A percentile compares a stretch with the other conserved stretches of the same genome.
phyloP scores from a whole-genome alignment of 2,113 vertebrate species.

The cat (Felis catus) region DNA sequence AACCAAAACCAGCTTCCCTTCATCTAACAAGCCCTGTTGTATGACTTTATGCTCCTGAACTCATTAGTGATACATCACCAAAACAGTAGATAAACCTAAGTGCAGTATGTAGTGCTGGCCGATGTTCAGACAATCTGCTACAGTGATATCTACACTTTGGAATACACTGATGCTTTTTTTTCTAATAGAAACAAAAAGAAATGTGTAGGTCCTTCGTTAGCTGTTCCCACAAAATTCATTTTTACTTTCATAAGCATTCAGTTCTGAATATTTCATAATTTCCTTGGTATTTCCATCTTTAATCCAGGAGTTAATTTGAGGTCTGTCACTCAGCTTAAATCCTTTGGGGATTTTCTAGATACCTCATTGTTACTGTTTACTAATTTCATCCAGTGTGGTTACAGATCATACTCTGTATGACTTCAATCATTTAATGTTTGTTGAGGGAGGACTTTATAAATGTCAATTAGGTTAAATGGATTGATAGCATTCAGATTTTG shows the following conservation, averaged over 20 bases:
- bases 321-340: background rate
- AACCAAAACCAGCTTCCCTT: background rate
- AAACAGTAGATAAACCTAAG: background rate
- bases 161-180: background rate
- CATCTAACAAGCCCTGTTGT: background rate
- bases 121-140: background rate
- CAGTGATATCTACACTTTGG: background rate
- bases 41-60: background rate
- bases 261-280: background rate
- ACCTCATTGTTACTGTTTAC: background rate
- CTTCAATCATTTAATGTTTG: background rate
- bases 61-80: background rate
- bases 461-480: background rate
- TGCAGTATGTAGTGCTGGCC: background rate
- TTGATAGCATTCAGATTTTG: background rate
- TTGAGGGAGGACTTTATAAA: background rate
- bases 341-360: background rate
- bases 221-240: background rate
- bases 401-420: background rate
- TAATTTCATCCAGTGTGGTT: background rate
- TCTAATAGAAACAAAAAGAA: background rate
- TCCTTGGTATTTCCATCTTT: background rate
- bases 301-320: background rate
- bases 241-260: background rate
- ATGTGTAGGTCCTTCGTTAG: background rate